Conservation (phyloP, 1,140 invertebrate genomes). For the Vanessa tameamea region DNA sequence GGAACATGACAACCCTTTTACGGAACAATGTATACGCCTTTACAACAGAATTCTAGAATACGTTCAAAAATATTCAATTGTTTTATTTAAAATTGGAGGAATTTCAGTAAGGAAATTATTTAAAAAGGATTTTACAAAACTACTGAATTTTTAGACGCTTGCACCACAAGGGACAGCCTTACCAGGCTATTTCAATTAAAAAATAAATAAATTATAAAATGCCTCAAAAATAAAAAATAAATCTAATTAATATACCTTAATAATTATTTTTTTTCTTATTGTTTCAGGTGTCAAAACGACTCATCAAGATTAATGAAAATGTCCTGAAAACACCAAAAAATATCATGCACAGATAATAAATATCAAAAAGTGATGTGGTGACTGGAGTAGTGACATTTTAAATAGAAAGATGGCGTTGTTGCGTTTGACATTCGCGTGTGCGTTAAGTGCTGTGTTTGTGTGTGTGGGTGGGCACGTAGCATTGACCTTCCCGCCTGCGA, state of each 20-base stretch:
- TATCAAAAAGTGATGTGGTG: constrained; percentile 29
- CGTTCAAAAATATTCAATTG: too few species aligned
- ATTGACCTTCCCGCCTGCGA: constrained; percentile 91
- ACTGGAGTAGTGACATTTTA: constrained; percentile 32
- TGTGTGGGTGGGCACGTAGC: constrained; percentile 86
- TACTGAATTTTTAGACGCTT: too few species aligned
- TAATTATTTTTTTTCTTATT: neutral
- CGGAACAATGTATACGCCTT: too few species aligned
- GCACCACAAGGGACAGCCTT: too few species aligned
- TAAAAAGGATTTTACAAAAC: too few species aligned
- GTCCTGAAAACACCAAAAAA: neutral
- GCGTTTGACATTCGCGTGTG: constrained; percentile 49
- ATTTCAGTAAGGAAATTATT: too few species aligned
- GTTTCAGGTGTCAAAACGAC: neutral
- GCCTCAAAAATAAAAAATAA: too few species aligned
- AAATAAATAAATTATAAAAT: too few species aligned
- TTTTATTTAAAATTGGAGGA: too few species aligned
- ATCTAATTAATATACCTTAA: neutral
- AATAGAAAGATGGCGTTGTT: constrained; percentile 55
- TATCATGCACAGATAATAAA: neutral
- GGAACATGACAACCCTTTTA: too few species aligned
- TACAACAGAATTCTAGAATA: too few species aligned
- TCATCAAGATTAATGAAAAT: neutral
- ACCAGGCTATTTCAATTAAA: too few species aligned
- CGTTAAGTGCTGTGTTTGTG: constrained; percentile 50